Conservation (phyloP, 2,888 invertebrate genomes). For the Aspidiotus rigidus region DNA sequence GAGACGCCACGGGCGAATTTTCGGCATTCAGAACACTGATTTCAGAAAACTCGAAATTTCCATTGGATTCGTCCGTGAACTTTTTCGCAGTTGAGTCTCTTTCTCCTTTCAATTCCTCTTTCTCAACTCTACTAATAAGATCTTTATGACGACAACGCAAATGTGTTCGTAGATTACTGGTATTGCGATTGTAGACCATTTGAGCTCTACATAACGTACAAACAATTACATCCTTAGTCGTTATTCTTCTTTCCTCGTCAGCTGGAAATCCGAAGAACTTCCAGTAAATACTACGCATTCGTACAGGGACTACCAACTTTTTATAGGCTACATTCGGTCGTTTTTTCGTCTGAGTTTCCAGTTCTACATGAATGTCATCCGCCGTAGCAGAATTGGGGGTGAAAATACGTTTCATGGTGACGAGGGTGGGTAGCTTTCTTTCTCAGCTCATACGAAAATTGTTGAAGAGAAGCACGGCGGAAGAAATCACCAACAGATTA, state of each 20-base stretch:
- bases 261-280: constrained; percentile 49
- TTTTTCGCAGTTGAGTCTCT: not conserved
- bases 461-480: too few relatives aligned
- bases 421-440: too few relatives aligned
- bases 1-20: not conserved
- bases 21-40: not conserved
- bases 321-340: constrained; percentile 41
- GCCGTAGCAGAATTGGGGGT: too few relatives aligned
- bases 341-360: too few relatives aligned
- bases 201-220: constrained; percentile 47
- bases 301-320: constrained; percentile 46
- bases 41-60: constrained; percentile 28
- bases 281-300: constrained; percentile 49
- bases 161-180: constrained; percentile 47
- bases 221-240: constrained; percentile 45
- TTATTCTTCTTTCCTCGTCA: constrained; percentile 43
- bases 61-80: constrained; percentile 41
- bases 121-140: not conserved
- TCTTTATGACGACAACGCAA: constrained; percentile 45
- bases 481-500: too few relatives aligned
- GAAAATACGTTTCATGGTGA: too few relatives aligned
- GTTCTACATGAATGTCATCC: too few relatives aligned
- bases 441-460: too few relatives aligned
- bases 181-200: constrained; percentile 48
- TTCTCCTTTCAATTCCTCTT: not conserved